Evolutionary conservation across 2,797 vertebrate genomes (phyloP), one percentile per base, ranked within the genome.

Genomic region (Acridotheres tristis): DNA sequence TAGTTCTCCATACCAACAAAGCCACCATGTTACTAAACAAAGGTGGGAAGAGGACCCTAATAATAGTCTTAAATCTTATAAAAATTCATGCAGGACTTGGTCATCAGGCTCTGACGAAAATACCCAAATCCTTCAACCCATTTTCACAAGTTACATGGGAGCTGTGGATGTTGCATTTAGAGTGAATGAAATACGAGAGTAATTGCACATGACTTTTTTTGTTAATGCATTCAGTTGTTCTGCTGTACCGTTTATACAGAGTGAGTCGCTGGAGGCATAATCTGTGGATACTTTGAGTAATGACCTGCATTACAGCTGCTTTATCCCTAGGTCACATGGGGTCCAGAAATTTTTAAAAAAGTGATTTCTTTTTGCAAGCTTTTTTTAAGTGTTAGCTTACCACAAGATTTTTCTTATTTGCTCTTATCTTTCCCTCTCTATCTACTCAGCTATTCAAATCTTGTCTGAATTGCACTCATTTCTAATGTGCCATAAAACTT

Each of bases 381-480:
- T 88, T 75, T 86, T 85, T 88, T 50, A 53, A 38, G 14, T 19
- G 14, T 81, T 79, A 73, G 25, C 48, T 92, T 78, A 74, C 40
- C 1, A 2, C 30, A 74, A 73, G 45, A 10, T 69, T 79, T 53
- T 66, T 71, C 72, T 73, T 87, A 63, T 79, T 72, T 74, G 19
- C 29, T 78, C 25, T 68, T 94, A 87, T 92, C 92, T 86, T 71
- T 69, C 38, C 20, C 9, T 61, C 10, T 76, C 58, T 76, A 51
- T 84, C 76, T 82, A 63, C 89, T 94, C 40, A 78, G 69, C 25
- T 92, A 81, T 94, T 94, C 90, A 94, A 84, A 69, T 85, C 72
- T 55, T 86, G 74, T 81, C 66, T 89, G 82, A 81, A 81, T 85
- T 93, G 55, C 90, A 54, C 89, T 93, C 19, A 66, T 84, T 93